Base-by-base conservation (phyloP, 2,113 vertebrate species). In the Oceanites oceanicus region DNA sequence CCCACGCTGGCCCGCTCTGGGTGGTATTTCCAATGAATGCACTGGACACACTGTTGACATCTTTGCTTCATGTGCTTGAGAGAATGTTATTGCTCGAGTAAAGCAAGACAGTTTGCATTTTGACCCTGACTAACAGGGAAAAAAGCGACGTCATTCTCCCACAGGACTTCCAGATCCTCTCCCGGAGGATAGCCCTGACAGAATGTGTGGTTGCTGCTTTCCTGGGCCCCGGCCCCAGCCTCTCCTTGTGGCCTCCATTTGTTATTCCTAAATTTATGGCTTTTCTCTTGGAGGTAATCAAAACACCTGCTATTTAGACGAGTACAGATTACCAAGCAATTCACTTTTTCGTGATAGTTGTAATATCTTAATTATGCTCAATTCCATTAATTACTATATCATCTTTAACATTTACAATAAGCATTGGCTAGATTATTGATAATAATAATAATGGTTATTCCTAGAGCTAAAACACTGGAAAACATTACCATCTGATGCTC, bases 1-100 rank as follows among this genome's bases (percentile, higher is more conserved):
- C 2, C 27, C 2, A 1, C 1, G 0, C 45, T 30, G 45, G 17
- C 36, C 53, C 0, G 1, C 40, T 18, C 19, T 13, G 55, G 29
- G 50, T 7, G 70, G 8, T 3, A 50, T 4, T n/a, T 5, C 47
- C 77, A 36, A 1, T 2, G 17, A 16, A 38, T 0, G 0, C 19
- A 2, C 44, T 19, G 12, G 8, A 11, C 2, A 1, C 10, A 2
- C 67, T 9, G 14, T 1, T 45, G 61, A 1, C 25, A 20, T 26
- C 55, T 34, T 55, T 45, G 42, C 45, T 62, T 80, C 42, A 5
- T 0, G 2, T 4, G n/a, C 40, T 55, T 15, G 29, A 26, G 32
- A 66, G 26, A 63, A 40, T 0, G 4, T 3, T 61, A 14, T 18
- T 16, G 29, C n/a, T 32, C 1, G 3, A 32, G 44, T 25, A 49